phyloP scores from a whole-genome alignment of 2,888 invertebrate species.

The Cerceris ruficornis region DNA sequence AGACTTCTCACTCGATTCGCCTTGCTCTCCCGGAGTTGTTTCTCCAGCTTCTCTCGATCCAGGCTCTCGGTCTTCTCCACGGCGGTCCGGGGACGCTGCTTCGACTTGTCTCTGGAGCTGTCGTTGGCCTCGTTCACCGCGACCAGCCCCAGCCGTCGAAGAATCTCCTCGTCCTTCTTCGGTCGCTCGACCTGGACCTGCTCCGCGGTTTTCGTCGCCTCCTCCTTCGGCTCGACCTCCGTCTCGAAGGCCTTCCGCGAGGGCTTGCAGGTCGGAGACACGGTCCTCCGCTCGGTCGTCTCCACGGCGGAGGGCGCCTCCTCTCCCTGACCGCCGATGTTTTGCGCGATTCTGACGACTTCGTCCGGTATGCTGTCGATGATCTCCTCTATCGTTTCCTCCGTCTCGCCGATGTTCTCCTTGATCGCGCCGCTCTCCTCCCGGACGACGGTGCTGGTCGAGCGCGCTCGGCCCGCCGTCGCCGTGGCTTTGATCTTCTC shows the following conservation, averaged over 20 bases:
- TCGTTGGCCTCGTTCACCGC: constrained; percentile 71
- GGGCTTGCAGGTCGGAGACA: constrained; percentile 2
- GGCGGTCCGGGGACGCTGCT: constrained; percentile 52
- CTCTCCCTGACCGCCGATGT: constrained; percentile 48
- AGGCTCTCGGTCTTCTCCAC: constrained; percentile 55
- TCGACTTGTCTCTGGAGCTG: constrained; percentile 54
- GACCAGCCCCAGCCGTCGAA: constrained; percentile 72
- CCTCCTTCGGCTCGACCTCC: constrained; percentile 6
- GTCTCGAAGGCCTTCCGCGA: constrained; percentile 21
- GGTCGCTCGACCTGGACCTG: constrained; percentile 39
- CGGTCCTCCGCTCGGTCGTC: constrained; percentile 19
- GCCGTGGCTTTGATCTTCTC: constrained; percentile 68
- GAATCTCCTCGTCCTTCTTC: constrained; percentile 74
- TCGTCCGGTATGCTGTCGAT: constrained; percentile 75
- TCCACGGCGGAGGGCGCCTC: constrained; percentile 18
- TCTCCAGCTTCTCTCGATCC: constrained; percentile 74
- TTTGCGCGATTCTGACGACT: constrained; percentile 71
- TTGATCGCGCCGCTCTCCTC: constrained; percentile 41
- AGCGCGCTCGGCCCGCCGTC: constrained; percentile 47
- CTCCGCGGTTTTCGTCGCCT: constrained; percentile 24
- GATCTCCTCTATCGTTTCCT: constrained; percentile 75
- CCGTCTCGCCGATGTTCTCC: constrained; percentile 37
- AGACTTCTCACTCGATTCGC: constrained; percentile 76
- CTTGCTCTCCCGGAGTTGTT: constrained; percentile 75
- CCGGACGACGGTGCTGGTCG: constrained; percentile 23